Percentiles rank a stretch among this genome's conserved stretches.
Evolutionary conservation across 35 echinoderm and acorn worm species (phyloP).

Genomic region (Lytechinus variegatus): DNA sequence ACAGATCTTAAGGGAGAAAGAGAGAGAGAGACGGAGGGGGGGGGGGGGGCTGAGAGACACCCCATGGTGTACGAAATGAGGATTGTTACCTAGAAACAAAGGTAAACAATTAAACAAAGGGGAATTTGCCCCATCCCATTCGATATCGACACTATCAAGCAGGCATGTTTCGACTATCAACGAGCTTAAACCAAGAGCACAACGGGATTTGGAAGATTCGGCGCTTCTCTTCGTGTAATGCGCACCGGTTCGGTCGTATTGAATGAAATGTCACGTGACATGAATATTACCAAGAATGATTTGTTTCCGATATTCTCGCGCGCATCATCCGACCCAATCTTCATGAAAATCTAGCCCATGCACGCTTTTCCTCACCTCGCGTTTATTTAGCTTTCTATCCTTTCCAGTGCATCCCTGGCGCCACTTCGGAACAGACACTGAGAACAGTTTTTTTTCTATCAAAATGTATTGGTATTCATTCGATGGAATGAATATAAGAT

Average conservation of each 20-base stretch:
- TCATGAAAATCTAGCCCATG: conserved; percentile 2
- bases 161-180: neutral
- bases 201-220: neutral
- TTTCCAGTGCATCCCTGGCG: neutral
- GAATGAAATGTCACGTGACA: conserved; percentile 2
- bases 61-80: no score
- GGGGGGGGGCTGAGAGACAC: no score
- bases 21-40: no score
- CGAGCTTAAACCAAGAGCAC: neutral
- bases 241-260: neutral
- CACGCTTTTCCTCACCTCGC: neutral
- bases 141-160: no score
- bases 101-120: no score
- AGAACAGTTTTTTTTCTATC: neutral
- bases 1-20: no score
- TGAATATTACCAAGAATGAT: neutral
- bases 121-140: no score
- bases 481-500: neutral
- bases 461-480: neutral
- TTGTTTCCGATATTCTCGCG: neutral
- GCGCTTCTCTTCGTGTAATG: neutral
- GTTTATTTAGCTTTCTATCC: neutral
- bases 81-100: no score
- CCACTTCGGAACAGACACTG: neutral
- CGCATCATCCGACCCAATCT: neutral